Evolutionary conservation across 2,888 invertebrate species (phyloP).

Genomic region (Ormyrus pomaceus): DNA sequence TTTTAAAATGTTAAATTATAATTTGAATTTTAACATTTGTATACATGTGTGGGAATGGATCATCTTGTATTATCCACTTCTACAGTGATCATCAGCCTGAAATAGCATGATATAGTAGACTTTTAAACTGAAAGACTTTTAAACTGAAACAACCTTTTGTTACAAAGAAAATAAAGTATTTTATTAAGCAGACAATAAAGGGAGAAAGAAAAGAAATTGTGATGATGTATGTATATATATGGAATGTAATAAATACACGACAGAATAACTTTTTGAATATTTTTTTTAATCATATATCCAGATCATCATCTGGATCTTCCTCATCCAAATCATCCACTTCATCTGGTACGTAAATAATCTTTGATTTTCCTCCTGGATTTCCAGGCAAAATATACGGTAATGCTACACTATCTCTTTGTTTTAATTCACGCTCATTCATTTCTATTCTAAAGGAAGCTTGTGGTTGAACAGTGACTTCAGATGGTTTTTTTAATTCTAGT

Average conservation of each 20-base stretch:
- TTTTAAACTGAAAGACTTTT: too few species aligned
- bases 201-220: not conserved
- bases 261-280: slow-evolving; percentile 55
- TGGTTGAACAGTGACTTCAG: slow-evolving; percentile 57
- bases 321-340: slow-evolving; percentile 89
- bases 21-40: slow-evolving; percentile 36
- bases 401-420: slow-evolving; percentile 68
- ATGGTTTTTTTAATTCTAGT: slow-evolving; percentile 20
- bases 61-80: slow-evolving; percentile 2
- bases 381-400: slow-evolving; percentile 67
- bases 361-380: slow-evolving; percentile 66
- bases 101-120: too few species aligned
- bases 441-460: slow-evolving; percentile 70
- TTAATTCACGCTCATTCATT: slow-evolving; percentile 69
- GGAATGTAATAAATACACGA: slow-evolving; percentile 65
- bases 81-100: too few species aligned
- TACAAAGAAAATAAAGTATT: slow-evolving; percentile 41
- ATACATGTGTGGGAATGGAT: not conserved
- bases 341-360: slow-evolving; percentile 87
- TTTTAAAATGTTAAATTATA: slow-evolving; percentile 28
- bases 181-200: slow-evolving; percentile 46
- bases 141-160: slow-evolving; percentile 11
- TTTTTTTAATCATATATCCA: slow-evolving; percentile 68
- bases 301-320: slow-evolving; percentile 92
- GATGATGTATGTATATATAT: slow-evolving; percentile 20